A percentile compares a stretch with the other conserved stretches of the same genome.
These are phyloP conservation scores for Okapia johnstoni DNA, from an alignment of 2,113 vertebrate species.

Conservation along the genomic window DNA sequence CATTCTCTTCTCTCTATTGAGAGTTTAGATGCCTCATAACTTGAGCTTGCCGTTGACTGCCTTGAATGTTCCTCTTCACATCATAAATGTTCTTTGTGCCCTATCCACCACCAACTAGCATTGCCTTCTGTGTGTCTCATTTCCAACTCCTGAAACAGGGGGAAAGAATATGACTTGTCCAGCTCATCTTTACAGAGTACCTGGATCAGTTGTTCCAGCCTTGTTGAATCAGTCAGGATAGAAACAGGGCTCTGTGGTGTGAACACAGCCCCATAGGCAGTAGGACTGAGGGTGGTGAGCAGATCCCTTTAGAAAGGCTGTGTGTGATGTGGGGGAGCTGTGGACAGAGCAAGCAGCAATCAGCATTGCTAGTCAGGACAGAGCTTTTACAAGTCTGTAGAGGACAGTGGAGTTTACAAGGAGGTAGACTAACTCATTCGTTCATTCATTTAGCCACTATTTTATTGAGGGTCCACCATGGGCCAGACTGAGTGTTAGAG, in stretches of 20 bases:
- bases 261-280: background rate
- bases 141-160: background rate
- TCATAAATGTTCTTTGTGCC: background rate
- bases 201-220: background rate
- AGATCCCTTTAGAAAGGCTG: background rate
- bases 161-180: background rate
- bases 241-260: background rate
- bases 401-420: background rate
- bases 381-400: background rate
- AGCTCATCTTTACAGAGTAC: background rate
- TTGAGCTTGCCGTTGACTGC: background rate
- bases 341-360: background rate
- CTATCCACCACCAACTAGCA: background rate
- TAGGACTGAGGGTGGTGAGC: background rate
- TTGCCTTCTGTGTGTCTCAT: background rate
- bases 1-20: background rate
- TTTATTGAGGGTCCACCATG: background rate
- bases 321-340: background rate
- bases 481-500: background rate
- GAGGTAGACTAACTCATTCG: background rate
- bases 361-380: background rate
- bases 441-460: background rate
- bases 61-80: background rate
- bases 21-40: background rate
- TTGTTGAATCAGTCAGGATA: background rate